Conservation (phyloP, 2,888 invertebrate genomes). For the Herminia tarsipennalis region DNA sequence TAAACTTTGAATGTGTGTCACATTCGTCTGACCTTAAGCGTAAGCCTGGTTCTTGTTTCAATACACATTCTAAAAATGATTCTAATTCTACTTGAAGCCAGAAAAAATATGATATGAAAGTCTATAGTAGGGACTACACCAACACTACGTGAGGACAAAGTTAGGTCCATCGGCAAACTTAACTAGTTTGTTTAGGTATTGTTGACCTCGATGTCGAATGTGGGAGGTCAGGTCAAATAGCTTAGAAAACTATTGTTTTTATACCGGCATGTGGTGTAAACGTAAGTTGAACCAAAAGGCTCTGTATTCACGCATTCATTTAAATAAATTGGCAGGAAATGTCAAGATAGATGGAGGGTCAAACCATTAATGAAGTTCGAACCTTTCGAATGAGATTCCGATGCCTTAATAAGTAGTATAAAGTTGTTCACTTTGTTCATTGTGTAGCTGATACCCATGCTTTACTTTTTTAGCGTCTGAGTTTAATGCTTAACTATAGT, state of each 20-base stretch:
- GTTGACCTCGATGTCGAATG: constrained; percentile 36
- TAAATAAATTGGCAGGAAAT: no score
- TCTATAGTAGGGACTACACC: not conserved
- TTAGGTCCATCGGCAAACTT: constrained; percentile 40
- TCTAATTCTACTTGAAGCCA: constrained; percentile 7
- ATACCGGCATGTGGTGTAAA: constrained; percentile 1
- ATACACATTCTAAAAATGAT: not conserved
- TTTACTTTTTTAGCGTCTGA: no score
- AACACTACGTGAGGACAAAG: constrained; percentile 28
- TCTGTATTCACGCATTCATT: no score
- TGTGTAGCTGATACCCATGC: no score
- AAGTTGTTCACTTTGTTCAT: no score
- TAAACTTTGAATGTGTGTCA: no score
- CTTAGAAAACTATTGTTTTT: constrained; percentile 14
- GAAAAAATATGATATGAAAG: not conserved
- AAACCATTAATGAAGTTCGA: no score
- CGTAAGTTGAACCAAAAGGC: not conserved
- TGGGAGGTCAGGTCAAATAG: constrained; percentile 15
- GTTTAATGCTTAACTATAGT: no score
- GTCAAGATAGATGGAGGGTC: no score
- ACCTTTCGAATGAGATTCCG: no score
- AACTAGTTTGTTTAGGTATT: constrained; percentile 40
- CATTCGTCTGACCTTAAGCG: not conserved
- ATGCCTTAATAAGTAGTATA: no score
- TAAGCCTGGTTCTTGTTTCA: not conserved